Conservation (phyloP, 2,113 vertebrate species). For the Zosterops japonicus region DNA sequence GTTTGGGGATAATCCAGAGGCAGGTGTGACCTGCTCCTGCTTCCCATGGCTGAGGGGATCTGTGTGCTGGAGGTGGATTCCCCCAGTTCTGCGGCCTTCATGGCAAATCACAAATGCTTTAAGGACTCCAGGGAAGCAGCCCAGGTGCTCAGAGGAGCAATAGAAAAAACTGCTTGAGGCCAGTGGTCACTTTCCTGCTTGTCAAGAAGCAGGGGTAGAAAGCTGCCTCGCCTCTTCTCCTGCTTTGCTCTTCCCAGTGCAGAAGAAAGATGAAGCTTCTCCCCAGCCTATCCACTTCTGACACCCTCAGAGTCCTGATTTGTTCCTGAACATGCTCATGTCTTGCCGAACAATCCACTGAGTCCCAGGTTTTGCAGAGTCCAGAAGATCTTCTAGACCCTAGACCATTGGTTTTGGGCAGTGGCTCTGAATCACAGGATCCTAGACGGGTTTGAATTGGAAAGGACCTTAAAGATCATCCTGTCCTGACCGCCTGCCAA, state of each 20-base stretch:
- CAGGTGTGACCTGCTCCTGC: background rate
- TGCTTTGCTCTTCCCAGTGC: background rate
- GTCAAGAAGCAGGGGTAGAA: background rate
- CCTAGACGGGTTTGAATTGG: background rate
- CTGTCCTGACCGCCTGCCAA: background rate
- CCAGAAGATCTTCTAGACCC: background rate
- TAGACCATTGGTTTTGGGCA: background rate
- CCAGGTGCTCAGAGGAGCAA: background rate
- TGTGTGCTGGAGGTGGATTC: background rate
- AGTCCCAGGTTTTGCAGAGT: background rate
- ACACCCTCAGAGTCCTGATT: background rate
- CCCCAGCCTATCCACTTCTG: background rate
- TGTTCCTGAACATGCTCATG: background rate
- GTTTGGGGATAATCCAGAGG: background rate
- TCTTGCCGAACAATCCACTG: background rate
- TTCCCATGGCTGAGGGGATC: rapidly evolving
- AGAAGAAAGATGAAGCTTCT: background rate
- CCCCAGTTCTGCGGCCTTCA: background rate
- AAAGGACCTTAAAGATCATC: background rate
- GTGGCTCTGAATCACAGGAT: background rate
- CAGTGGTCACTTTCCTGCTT: background rate
- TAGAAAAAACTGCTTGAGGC: background rate
- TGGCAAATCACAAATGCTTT: rapidly evolving
- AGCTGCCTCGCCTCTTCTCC: background rate
- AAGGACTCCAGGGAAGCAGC: background rate